Evolutionary conservation across 2,888 invertebrate species (phyloP).

Genomic region (Kuschelorhynchus macadamiae): DNA sequence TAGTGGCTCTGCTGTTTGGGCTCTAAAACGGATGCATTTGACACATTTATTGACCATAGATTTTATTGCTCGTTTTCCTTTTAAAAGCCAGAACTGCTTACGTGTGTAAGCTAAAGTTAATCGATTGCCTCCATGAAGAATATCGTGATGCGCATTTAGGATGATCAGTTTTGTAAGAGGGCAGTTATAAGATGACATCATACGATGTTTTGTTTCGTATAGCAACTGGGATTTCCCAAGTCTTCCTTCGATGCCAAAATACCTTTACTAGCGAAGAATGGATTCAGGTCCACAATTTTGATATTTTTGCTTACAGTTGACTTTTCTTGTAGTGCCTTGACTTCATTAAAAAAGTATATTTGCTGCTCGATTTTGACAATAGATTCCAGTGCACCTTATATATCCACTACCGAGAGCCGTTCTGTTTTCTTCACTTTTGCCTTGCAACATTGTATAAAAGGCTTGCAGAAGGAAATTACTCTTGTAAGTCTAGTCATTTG

Average conservation of each 20-base stretch:
- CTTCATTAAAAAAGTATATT: conserved; percentile 1
- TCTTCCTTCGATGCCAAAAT: no score
- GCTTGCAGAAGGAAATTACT: no score
- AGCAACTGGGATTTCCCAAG: background rate
- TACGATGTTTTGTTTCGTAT: conserved; percentile 2
- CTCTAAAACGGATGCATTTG: conserved; percentile 9
- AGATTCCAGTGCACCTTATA: background rate
- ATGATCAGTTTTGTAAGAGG: background rate
- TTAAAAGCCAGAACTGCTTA: conserved; percentile 15
- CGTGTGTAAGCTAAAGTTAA: conserved; percentile 7
- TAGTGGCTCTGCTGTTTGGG: conserved; percentile 2
- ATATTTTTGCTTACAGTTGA: background rate
- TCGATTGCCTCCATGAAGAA: conserved; percentile 3
- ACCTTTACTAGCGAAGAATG: background rate
- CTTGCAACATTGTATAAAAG: no score
- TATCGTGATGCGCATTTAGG: background rate
- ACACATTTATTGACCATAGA: conserved; percentile 8
- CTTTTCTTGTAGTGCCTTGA: conserved; percentile 14
- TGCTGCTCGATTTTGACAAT: background rate
- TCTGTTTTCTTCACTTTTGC: no score
- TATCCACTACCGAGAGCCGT: no score
- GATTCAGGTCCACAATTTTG: background rate
- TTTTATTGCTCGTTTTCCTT: conserved; percentile 19
- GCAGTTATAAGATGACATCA: background rate
- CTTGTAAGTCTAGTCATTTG: background rate